These are phyloP conservation scores for Ctenochaetus hawaiiensis DNA, from an alignment of 2,797 vertebrate genomes.

Conservation along the genomic window DNA sequence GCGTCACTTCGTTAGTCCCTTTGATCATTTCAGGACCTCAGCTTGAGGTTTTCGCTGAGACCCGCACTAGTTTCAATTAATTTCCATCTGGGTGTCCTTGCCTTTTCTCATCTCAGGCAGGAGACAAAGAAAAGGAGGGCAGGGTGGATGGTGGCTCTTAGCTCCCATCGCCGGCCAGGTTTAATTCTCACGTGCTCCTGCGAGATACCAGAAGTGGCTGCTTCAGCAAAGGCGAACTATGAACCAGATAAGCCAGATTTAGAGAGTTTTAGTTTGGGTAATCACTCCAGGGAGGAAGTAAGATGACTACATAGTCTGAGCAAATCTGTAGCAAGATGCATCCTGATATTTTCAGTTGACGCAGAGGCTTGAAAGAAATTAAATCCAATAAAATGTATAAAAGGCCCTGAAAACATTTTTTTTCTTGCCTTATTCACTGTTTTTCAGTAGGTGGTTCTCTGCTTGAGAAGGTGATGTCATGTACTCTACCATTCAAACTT, in stretches of 20 bases:
- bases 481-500: no score
- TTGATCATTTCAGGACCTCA: constrained; percentile 55
- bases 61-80: constrained; percentile 60
- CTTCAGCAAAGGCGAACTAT: background rate
- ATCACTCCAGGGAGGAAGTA: no score
- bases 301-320: background rate
- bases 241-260: background rate
- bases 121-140: constrained; percentile 32
- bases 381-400: background rate
- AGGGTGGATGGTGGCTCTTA: constrained; percentile 14
- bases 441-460: no score
- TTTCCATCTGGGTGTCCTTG: constrained; percentile 55
- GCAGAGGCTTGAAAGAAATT: background rate
- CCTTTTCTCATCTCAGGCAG: constrained; percentile 52
- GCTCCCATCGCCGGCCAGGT: constrained; percentile 1
- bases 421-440: background rate
- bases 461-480: no score
- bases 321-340: background rate
- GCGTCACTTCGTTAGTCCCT: constrained; percentile 58
- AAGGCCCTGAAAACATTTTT: background rate
- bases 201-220: no score
- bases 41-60: constrained; percentile 54
- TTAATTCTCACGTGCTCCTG: background rate
- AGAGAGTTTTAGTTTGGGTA: background rate
- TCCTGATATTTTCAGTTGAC: background rate